Percentiles rank a stretch among this genome's conserved stretches.
Evolutionary conservation across 2,888 invertebrate genomes (phyloP).

Genomic region (Didymodactylos carnosus): DNA sequence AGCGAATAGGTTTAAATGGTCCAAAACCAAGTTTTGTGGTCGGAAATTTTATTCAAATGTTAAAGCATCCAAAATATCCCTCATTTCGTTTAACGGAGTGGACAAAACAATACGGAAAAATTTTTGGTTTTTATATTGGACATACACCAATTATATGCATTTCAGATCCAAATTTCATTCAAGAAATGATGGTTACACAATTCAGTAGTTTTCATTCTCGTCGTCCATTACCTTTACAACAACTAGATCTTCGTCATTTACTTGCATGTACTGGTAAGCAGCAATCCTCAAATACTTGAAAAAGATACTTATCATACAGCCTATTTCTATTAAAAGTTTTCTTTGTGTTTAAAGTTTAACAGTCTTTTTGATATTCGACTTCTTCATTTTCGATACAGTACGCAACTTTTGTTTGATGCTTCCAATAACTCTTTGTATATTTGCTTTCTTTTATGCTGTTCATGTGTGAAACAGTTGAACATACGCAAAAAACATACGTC

Average conservation of each 20-base stretch:
- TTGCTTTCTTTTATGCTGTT: no score
- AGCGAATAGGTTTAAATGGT: not conserved
- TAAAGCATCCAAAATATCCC: not conserved
- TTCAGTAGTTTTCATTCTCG: not conserved
- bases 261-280: not conserved
- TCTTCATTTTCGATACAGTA: no score
- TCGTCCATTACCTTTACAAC: not conserved
- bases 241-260: not conserved
- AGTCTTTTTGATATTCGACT: no score
- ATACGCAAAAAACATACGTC: no score
- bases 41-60: conserved; percentile 8
- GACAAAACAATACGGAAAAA: not conserved
- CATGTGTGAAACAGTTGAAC: no score
- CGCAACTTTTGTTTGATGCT: no score
- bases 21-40: conserved; percentile 3
- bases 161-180: not conserved
- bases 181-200: not conserved
- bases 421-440: no score
- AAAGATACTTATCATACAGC: not conserved
- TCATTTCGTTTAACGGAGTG: not conserved
- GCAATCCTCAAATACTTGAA: no score
- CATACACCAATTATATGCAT: not conserved
- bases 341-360: no score
- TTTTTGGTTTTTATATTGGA: not conserved
- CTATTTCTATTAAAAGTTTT: no score